Base-by-base conservation (phyloP, 1,140 invertebrate genomes). In the Saccostrea glomerata region DNA sequence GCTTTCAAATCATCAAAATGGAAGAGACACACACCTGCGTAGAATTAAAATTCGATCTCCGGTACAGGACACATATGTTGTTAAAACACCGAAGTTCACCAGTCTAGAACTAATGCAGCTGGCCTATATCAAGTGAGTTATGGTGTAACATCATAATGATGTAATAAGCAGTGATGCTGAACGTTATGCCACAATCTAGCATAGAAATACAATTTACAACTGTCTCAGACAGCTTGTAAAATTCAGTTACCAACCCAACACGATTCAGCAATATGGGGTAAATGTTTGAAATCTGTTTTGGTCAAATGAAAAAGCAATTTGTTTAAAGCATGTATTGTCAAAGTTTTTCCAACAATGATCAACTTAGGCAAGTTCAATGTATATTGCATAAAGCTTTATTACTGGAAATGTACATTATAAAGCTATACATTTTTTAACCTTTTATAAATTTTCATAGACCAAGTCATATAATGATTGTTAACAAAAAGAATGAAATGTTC, bases 1-100 rank as follows among this genome's bases (percentile, higher is more conserved):
- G 13, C 96, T 99, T 17, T 98, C 98, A 88, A 99, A 99, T 95
- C 99, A 99, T 95, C 99, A 99, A 95, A 99, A 99, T 96, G 99
- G 99, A 20, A 95, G 99, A 86, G 99, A 99, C 93, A 99, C 99
- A 12, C 99, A 99, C 94, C 97, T 99, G 96, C 96, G 99, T 82
- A 98, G 99, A 95, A 99, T 99, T 82, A 98, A 98, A 95, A 97
- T 99, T 82, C 98, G 99, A 94, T 98, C 98, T 66, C 98, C 98
- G 0, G 97, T 98, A 13, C 91, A 94, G 55, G 97, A 98, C 94
- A 96, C 97, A 89, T 96, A 97, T 85, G 96, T 97, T 88, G 96
- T 97, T 91, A 96, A 97, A 87, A 97, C 97, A 89, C 96, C 96
- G 40, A 97, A 97, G 92, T 98, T 98, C 94, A 96, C 97, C 13